These are phyloP conservation scores for Priocnemis perturbator DNA, from an alignment of 2,888 invertebrate genomes.

Conservation along the genomic window DNA sequence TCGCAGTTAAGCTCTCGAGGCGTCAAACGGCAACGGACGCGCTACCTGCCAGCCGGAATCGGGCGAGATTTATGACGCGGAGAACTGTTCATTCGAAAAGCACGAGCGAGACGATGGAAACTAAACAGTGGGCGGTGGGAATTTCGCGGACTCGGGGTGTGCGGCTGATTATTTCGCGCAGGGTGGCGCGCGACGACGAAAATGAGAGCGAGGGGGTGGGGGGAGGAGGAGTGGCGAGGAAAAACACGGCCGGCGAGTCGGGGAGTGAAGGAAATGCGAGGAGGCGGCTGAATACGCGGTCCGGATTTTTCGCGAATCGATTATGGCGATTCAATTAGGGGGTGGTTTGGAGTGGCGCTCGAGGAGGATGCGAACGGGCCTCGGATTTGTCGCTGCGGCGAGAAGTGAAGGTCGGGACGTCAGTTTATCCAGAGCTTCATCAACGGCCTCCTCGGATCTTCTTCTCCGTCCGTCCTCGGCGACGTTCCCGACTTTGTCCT, in stretches of 20 bases:
- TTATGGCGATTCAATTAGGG: constrained; percentile 58
- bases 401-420: constrained; percentile 35
- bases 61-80: too few species aligned
- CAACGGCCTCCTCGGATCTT: constrained; percentile 52
- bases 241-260: constrained; percentile 22
- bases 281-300: constrained; percentile 47
- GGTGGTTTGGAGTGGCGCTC: constrained; percentile 1
- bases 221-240: constrained; percentile 15
- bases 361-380: background rate
- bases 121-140: constrained; percentile 14
- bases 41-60: too few species aligned
- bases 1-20: too few species aligned
- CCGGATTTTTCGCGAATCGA: constrained; percentile 57
- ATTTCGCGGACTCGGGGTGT: background rate
- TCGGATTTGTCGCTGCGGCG: constrained; percentile 47
- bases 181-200: constrained; percentile 1
- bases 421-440: constrained; percentile 48
- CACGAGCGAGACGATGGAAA: background rate
- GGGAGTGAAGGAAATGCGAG: constrained; percentile 34
- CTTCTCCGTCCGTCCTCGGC: constrained; percentile 50
- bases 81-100: constrained; percentile 3
- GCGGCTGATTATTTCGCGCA: constrained; percentile 39
- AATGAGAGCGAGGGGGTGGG: constrained; percentile 6
- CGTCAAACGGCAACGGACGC: too few species aligned
- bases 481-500: constrained; percentile 53